Conservation (phyloP, 2,888 invertebrate species). For the Elegia similella region DNA sequence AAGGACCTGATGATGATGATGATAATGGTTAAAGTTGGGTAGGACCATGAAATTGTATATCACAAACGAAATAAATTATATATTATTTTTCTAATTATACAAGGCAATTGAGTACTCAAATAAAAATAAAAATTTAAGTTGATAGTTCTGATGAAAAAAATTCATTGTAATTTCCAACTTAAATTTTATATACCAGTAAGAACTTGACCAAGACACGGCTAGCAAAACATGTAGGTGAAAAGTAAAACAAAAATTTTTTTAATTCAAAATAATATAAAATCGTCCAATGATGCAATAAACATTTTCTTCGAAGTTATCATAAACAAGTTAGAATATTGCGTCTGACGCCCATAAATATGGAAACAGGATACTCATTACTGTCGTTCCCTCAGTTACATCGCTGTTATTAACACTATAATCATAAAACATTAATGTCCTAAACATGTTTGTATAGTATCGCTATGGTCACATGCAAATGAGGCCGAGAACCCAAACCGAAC, state of each 20-base stretch:
- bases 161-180: too few relatives aligned
- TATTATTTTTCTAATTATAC: too few relatives aligned
- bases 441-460: conserved; percentile 45
- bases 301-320: conserved; percentile 21
- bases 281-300: conserved; percentile 6
- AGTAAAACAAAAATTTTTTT: neutral
- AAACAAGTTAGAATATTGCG: conserved; percentile 38
- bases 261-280: neutral
- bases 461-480: conserved; percentile 51
- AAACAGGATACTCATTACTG: conserved; percentile 34
- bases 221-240: neutral
- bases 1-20: too few relatives aligned
- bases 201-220: too few relatives aligned
- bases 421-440: conserved; percentile 59
- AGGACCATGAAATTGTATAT: too few relatives aligned
- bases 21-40: too few relatives aligned
- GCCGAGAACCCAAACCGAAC: conserved; percentile 23
- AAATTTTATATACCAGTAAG: too few relatives aligned
- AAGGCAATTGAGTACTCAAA: too few relatives aligned
- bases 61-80: too few relatives aligned
- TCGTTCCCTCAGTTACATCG: conserved; percentile 31
- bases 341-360: conserved; percentile 42
- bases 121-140: too few relatives aligned
- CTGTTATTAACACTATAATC: conserved; percentile 53
- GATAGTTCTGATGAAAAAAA: too few relatives aligned